Percentiles rank a stretch among this genome's conserved stretches.
phyloP scores from a whole-genome alignment of 2,797 vertebrate species.

The Babyrousa celebensis region DNA sequence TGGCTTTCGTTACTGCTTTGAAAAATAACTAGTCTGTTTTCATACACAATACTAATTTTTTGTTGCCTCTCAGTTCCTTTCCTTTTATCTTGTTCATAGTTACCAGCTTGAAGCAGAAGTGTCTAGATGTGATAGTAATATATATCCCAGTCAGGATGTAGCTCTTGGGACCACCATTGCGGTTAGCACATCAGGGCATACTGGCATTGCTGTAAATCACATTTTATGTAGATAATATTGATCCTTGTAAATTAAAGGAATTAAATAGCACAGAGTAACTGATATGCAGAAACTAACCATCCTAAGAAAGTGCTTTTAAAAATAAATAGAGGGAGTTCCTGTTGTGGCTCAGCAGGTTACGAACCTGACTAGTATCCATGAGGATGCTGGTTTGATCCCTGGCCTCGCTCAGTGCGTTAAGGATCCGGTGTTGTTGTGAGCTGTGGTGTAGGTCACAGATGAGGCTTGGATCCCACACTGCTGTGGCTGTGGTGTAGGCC shows the following conservation, averaged over 20 bases:
- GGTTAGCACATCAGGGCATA: not conserved
- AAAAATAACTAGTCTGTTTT: conserved; percentile 67
- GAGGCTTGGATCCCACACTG: too few relatives aligned
- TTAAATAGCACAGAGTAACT: not conserved
- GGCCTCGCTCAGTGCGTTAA: too few relatives aligned
- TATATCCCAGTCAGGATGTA: not conserved
- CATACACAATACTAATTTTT: conserved; percentile 24
- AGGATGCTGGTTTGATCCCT: too few relatives aligned
- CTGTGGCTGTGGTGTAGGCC: too few relatives aligned
- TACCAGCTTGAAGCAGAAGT: not conserved
- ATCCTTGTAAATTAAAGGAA: conserved; percentile 38
- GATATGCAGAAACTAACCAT: not conserved
- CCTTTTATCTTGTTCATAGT: not conserved
- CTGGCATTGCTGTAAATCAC: not conserved
- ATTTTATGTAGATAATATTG: not conserved
- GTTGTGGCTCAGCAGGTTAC: too few relatives aligned
- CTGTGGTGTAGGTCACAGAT: too few relatives aligned
- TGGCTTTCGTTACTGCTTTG: conserved; percentile 54
- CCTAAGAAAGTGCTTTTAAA: conserved; percentile 1
- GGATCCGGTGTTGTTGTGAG: too few relatives aligned
- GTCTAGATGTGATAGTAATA: not conserved
- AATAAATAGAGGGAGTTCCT: not conserved
- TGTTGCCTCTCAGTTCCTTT: not conserved
- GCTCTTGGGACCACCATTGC: not conserved
- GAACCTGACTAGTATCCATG: too few relatives aligned